Percentiles rank a stretch among this genome's conserved stretches.
phyloP scores from a whole-genome alignment of 2,113 vertebrate genomes.

The Nyctereutes procyonoides region DNA sequence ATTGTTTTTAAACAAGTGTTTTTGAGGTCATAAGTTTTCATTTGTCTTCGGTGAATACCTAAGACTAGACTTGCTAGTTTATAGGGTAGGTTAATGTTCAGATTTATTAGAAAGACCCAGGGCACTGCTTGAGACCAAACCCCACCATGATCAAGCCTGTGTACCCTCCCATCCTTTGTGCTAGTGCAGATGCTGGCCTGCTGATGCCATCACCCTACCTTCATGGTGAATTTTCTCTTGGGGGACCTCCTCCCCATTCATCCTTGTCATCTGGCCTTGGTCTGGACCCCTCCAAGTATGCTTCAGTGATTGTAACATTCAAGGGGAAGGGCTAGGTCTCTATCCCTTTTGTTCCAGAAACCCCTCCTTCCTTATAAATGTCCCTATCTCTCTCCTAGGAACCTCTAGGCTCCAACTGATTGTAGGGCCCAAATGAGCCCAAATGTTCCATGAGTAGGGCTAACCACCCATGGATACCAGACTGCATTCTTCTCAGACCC shows the following conservation, averaged over 20 bases:
- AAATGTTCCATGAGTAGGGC: neutral
- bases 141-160: neutral
- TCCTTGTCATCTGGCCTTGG: neutral
- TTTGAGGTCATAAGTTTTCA: conserved; percentile 4
- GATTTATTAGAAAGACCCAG: neutral
- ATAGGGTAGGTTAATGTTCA: neutral
- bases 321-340: neutral
- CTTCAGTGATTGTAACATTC: neutral
- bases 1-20: neutral
- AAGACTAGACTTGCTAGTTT: neutral
- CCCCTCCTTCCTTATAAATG: neutral
- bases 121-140: neutral
- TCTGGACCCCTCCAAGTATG: neutral
- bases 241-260: neutral
- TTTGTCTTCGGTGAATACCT: conserved; percentile 5
- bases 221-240: neutral
- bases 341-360: neutral
- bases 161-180: neutral
- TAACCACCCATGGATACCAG: neutral
- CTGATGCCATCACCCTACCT: neutral
- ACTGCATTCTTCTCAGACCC: neutral
- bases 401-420: neutral
- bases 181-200: neutral
- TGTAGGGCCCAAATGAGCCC: neutral
- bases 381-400: neutral